Percentiles rank a stretch among this genome's conserved stretches.
Evolutionary conservation across 37 sponge, comb jelly and placozoan genomes (phyloP).

Genomic region (Halichondria panicea): DNA sequence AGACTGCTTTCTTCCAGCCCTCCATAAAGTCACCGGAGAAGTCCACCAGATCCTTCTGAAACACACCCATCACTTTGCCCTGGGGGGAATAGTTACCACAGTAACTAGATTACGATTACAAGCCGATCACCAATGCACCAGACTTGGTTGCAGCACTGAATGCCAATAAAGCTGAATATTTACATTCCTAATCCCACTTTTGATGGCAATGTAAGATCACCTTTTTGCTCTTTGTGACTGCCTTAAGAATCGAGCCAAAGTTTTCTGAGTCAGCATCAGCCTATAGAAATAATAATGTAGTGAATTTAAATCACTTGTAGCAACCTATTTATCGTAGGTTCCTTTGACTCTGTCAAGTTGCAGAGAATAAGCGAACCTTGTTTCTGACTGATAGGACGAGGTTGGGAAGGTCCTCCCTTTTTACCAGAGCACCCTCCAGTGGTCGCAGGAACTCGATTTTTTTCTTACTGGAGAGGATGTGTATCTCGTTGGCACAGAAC

Average conservation of each 20-base stretch:
- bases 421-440: slow-evolving; percentile 22
- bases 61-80: slow-evolving; percentile 81
- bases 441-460: slow-evolving; percentile 92
- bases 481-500: slow-evolving; percentile 76
- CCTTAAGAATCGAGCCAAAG: too few species aligned
- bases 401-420: slow-evolving; percentile 59
- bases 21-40: slow-evolving; percentile 78
- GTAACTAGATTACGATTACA: not conserved
- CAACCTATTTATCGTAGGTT: not conserved
- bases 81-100: not conserved
- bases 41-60: slow-evolving; percentile 66
- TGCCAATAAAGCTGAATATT: not conserved
- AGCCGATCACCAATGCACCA: slow-evolving; percentile 1
- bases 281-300: not conserved
- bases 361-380: slow-evolving; percentile 66
- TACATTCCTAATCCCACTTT: too few species aligned
- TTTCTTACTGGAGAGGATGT: slow-evolving; percentile 88
- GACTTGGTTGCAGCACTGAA: not conserved
- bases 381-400: slow-evolving; percentile 50
- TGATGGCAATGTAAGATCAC: too few species aligned
- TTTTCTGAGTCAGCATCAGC: slow-evolving; percentile 4
- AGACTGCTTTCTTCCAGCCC: slow-evolving; percentile 57
- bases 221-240: not conserved
- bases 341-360: not conserved
- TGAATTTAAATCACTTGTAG: not conserved